These are phyloP conservation scores for Notolepis coatsorum DNA, from an alignment of 2,797 vertebrate genomes.

Conservation along the genomic window DNA sequence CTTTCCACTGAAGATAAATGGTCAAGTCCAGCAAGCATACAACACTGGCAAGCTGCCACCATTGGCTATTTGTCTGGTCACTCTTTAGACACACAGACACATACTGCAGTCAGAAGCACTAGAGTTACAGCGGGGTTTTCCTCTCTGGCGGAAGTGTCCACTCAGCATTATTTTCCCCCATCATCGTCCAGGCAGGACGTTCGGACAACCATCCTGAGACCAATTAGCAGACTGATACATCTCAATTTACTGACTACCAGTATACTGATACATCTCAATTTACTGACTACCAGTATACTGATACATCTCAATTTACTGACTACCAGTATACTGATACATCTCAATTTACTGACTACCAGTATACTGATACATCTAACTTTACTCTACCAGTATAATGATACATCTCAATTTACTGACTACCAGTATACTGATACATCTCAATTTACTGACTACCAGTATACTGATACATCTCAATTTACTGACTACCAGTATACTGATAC, in stretches of 20 bases:
- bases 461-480: too few relatives aligned
- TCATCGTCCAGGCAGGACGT: constrained; percentile 26
- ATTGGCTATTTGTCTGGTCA: constrained; percentile 4
- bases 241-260: constrained; percentile 22
- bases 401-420: too few relatives aligned
- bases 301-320: too few relatives aligned
- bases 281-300: too few relatives aligned
- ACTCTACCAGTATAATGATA: too few relatives aligned
- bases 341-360: too few relatives aligned
- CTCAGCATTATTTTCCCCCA: constrained; percentile 56
- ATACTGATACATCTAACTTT: too few relatives aligned
- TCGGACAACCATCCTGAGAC: constrained; percentile 27
- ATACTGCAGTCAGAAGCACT: constrained; percentile 1
- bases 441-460: too few relatives aligned
- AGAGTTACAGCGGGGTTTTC: constrained; percentile 39
- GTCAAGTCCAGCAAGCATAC: constrained; percentile 24
- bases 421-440: too few relatives aligned
- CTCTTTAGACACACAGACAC: constrained; percentile 14
- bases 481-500: too few relatives aligned
- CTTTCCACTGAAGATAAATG: constrained; percentile 37
- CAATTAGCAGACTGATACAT: constrained; percentile 39
- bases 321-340: too few relatives aligned
- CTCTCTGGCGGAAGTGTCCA: constrained; percentile 59
- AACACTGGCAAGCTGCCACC: constrained; percentile 37
- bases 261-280: too few relatives aligned